phyloP scores from a whole-genome alignment of 1,140 invertebrate genomes.

The Apis dorsata region DNA sequence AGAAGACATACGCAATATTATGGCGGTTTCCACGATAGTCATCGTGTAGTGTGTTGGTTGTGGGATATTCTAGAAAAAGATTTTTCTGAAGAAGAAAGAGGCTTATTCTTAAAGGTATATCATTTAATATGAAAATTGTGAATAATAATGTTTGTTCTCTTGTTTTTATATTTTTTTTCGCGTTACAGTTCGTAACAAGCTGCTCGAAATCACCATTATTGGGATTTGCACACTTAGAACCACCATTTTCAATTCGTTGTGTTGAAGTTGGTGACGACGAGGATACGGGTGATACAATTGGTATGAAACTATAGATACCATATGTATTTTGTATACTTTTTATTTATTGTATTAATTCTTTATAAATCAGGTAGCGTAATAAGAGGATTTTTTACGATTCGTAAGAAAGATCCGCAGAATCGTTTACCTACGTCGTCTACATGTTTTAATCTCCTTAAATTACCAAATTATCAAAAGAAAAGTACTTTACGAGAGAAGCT shows the following conservation, averaged over 20 bases:
- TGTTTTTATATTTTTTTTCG: background rate
- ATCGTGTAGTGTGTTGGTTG: slow-evolving; percentile 98
- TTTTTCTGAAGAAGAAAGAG: slow-evolving; percentile 94
- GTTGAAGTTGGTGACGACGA: slow-evolving; percentile 99
- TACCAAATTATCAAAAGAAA: slow-evolving; percentile 99
- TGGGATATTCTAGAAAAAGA: slow-evolving; percentile 99
- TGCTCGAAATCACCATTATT: slow-evolving; percentile 98
- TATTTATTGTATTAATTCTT: slow-evolving; percentile 38
- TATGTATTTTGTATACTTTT: background rate
- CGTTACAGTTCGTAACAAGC: slow-evolving; percentile 97
- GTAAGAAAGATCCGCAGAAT: slow-evolving; percentile 96
- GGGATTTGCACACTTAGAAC: slow-evolving; percentile 98
- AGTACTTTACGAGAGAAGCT: slow-evolving; percentile 97
- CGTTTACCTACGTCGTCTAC: slow-evolving; percentile 98
- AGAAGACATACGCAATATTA: slow-evolving; percentile 98
- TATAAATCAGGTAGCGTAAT: slow-evolving; percentile 90
- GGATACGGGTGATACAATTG: slow-evolving; percentile 97
- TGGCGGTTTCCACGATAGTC: slow-evolving; percentile 99
- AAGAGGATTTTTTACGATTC: slow-evolving; percentile 98
- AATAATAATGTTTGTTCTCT: background rate
- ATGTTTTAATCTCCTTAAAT: slow-evolving; percentile 98
- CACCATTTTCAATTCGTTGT: slow-evolving; percentile 99
- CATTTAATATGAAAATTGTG: too few species aligned
- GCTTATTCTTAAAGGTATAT: slow-evolving; percentile 93
- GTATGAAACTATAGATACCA: slow-evolving; percentile 76